A percentile compares a stretch with the other conserved stretches of the same genome.
Evolutionary conservation across 2,113 vertebrate species (phyloP).

Genomic region (Cyprinodon variegatus): DNA sequence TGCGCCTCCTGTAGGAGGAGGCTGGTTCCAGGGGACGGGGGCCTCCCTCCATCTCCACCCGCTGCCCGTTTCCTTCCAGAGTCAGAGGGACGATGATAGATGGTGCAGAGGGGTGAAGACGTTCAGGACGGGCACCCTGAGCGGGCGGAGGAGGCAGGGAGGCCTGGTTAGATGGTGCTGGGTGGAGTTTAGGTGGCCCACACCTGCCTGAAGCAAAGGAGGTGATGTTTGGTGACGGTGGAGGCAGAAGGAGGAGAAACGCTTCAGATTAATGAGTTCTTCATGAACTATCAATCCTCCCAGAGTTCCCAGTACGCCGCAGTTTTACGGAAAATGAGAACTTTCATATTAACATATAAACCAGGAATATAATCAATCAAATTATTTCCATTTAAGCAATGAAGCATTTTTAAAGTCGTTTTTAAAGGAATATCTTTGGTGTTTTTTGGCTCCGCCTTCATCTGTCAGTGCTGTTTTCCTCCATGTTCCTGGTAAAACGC

Average conservation of each 20-base stretch:
- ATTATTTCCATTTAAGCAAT: too few species aligned
- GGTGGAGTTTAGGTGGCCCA: not conserved
- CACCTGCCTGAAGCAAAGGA: conserved; percentile 4
- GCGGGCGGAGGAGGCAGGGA: conserved; percentile 1
- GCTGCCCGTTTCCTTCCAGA: not conserved
- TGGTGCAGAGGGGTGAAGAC: conserved; percentile 37
- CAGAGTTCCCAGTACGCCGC: not conserved
- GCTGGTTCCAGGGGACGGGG: not conserved
- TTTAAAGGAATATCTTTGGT: not conserved
- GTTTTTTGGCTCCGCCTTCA: not conserved
- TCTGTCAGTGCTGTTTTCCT: not conserved
- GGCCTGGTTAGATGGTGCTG: conserved; percentile 50
- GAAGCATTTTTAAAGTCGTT: too few species aligned
- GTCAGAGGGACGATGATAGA: conserved; percentile 37
- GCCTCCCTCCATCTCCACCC: not conserved
- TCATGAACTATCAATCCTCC: too few species aligned
- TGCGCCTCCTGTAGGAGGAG: not conserved
- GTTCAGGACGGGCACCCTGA: not conserved
- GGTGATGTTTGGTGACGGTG: conserved; percentile 15
- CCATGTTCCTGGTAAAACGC: not conserved
- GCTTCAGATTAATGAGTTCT: not conserved
- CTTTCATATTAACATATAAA: not conserved
- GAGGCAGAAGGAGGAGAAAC: not conserved
- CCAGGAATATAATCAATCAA: not conserved
- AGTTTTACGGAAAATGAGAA: not conserved